Base-by-base conservation (phyloP, 1,140 invertebrate genomes). In the Bombus consobrinus region DNA sequence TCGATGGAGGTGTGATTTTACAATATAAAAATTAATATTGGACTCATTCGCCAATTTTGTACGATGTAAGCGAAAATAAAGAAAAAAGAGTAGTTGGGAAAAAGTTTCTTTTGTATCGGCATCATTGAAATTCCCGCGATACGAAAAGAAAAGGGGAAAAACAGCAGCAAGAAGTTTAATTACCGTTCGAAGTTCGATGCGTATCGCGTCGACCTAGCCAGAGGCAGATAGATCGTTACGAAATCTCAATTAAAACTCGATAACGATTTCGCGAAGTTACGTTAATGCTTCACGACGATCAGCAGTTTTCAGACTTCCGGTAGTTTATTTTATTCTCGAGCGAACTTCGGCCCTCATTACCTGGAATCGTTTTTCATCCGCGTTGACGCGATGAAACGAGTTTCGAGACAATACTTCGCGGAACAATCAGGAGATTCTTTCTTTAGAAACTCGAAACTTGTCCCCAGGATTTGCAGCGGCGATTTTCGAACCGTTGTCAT, bases 221-320 rank as follows among this genome's bases (percentile, higher is more conserved):
- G 41, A 47, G 39, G 22, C 66, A 41, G 66, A 72, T 71, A 28
- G 77, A 69, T 80, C 83, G 77, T 85, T 80, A 80, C 83, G 83
- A 79, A 72, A 80, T 85, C 83, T 85, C 83, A 85, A 85, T 85
- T 85, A 85, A 85, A 85, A 85, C 83, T 85, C 83, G 83, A 85
- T 85, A 85, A 85, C 68, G 78, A 85, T 85, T 85, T 78, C 53
- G 68, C 53, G 28, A 72, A 85, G 83, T 85, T 79, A 80, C 83
- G 76, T 85, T 80, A 79, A 85, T 80, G 83, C 77, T 39, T 72
- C 83, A 18, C 76, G 68, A 18, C 68, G 76, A 80, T 80, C 76
- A 72, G 77, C 53, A 62, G 76, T 80, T 85, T 73, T 43, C 84
- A 66, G 79, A 85, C 84, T 81, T 74, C 34, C 69, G 66, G 68